Evolutionary conservation across 1,140 invertebrate species (phyloP), one percentile per base, ranked within the genome.

Genomic region (Listronotus oregonensis): DNA sequence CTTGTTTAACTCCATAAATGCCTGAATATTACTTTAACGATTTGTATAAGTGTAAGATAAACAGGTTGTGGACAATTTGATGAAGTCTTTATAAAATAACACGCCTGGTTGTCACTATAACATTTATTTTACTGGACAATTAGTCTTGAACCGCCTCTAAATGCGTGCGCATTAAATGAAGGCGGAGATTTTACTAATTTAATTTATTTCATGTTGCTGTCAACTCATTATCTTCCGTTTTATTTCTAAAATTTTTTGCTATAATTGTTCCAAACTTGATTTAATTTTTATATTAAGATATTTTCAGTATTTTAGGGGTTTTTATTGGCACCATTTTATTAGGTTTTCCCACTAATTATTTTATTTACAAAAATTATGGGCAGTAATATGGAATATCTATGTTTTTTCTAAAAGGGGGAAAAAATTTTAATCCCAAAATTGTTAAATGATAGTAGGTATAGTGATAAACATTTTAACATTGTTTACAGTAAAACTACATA

Each of bases 11-110:
- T 49, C 62, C 62, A 73, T 72, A 75, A 73, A 73, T 64, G 70
- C 55, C 56, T 44, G 67, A 68, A 71, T 73, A 75, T 74, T 72
- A 73, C 71, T 69, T 73, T 75, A 73, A 75, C 68, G 72, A 69
- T 58, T 70, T 70, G 68, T 69, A 71, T 70, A 66, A 68, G 67
- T 67, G 71, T 68, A 70, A 75, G 71, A 75, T 71, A 73, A 72
- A 73, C 71, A 72, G 71, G 72, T 73, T 71, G 69, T 51, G 56
- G 61, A 61, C 56, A 65, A 68, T 66, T 65, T 67, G 66, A 69
- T 58, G 62, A 57, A 66, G 54, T 61, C 64, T 75, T 73, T 71
- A 64, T 66, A 62, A 62, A 70, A 68, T 71, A 64, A 72, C 70
- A 68, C 66, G 70, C 68, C 61, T 51, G 58, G 70, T 65, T 69